phyloP scores from a whole-genome alignment of 2,888 invertebrate species.

The Eupeodes luniger region DNA sequence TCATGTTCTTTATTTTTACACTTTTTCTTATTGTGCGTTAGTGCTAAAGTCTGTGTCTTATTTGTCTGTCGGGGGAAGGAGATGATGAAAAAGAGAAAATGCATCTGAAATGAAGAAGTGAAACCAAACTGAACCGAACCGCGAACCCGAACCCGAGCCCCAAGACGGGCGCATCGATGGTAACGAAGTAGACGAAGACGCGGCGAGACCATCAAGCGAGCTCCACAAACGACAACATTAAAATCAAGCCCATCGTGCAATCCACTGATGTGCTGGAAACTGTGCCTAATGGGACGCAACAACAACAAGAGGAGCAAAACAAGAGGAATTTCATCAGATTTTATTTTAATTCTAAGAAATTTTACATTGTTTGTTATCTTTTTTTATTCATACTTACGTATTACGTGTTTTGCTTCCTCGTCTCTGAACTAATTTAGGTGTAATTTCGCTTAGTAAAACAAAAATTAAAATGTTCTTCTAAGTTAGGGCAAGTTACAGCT shows the following conservation, averaged over 20 bases:
- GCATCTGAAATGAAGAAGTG: constrained; percentile 75
- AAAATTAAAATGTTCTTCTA: too few relatives aligned
- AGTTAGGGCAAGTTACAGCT: too few relatives aligned
- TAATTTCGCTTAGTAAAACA: too few relatives aligned
- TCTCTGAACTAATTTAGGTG: too few relatives aligned
- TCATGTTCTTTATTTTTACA: constrained; percentile 15
- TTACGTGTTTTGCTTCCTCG: too few relatives aligned
- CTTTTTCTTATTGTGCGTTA: constrained; percentile 30
- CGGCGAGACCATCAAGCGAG: constrained; percentile 9
- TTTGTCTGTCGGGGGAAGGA: constrained; percentile 21
- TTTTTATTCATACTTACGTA: too few relatives aligned
- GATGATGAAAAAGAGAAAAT: constrained; percentile 73
- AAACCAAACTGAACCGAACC: constrained; percentile 60
- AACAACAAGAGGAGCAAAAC: background rate
- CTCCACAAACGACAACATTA: constrained; percentile 52
- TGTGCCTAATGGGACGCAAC: constrained; percentile 60
- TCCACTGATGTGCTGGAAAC: constrained; percentile 49
- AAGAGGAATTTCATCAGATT: constrained; percentile 10
- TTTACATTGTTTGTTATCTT: too few relatives aligned
- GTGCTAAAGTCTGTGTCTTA: constrained; percentile 29
- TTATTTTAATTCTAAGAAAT: background rate
- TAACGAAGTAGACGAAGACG: background rate
- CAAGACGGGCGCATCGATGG: constrained; percentile 34
- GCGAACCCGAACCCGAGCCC: background rate
- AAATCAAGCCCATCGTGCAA: constrained; percentile 50